phyloP scores from a whole-genome alignment of 2,113 vertebrate species.

The Cisticola juncidis region DNA sequence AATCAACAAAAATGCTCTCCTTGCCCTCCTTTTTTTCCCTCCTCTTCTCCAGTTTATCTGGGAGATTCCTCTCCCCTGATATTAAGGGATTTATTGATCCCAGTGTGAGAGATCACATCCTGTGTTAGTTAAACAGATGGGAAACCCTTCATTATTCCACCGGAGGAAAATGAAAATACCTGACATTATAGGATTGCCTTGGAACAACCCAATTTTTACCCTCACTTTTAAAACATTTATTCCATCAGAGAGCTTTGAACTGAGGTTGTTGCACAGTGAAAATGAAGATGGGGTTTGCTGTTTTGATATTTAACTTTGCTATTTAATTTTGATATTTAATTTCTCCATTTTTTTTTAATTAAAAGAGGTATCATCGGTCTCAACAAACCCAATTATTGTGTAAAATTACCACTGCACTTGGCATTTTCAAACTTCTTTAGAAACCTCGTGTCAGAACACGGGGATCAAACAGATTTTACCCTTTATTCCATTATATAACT shows the following conservation, averaged over 20 bases:
- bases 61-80: background rate
- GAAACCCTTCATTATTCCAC: background rate
- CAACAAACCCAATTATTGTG: background rate
- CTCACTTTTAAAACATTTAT: background rate
- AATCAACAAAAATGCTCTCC: background rate
- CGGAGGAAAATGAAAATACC: background rate
- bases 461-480: background rate
- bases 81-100: background rate
- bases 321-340: background rate
- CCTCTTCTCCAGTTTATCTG: background rate
- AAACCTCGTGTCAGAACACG: fast-evolving
- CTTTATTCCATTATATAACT: background rate
- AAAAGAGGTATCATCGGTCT: background rate
- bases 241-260: background rate
- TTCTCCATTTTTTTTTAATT: background rate
- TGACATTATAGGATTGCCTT: background rate
- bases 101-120: background rate
- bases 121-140: background rate
- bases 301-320: background rate
- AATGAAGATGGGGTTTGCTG: background rate
- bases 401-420: background rate
- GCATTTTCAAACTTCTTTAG: background rate
- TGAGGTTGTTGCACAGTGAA: background rate
- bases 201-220: too few species aligned
- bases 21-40: background rate